A percentile compares a stretch with the other conserved stretches of the same genome.
Evolutionary conservation across 2,113 vertebrate genomes (phyloP).

Genomic region (Mesitornis unicolor): DNA sequence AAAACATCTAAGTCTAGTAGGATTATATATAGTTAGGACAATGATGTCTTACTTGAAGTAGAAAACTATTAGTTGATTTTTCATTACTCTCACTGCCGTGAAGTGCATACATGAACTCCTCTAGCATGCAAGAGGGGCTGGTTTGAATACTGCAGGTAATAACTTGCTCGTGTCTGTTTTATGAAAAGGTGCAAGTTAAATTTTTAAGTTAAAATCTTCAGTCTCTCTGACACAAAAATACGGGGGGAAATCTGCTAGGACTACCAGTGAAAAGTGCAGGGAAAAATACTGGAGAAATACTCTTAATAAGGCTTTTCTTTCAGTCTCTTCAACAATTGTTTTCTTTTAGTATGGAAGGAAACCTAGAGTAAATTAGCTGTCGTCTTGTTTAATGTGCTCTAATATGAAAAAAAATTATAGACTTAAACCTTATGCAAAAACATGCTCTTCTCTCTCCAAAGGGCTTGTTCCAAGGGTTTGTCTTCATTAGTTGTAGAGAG

Average conservation of each 20-base stretch:
- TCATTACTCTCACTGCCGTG: not conserved
- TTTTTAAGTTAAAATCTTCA: not conserved
- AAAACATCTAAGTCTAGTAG: not conserved
- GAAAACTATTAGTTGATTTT: not conserved
- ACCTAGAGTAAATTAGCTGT: not conserved
- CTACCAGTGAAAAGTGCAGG: not conserved
- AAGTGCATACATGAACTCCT: not conserved
- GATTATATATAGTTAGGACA: not conserved
- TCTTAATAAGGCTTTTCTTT: not conserved
- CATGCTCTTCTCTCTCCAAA: not conserved
- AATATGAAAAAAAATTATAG: not conserved
- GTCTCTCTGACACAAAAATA: not conserved
- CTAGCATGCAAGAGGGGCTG: not conserved
- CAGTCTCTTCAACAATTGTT: not conserved
- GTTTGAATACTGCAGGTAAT: not conserved
- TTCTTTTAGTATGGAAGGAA: not conserved
- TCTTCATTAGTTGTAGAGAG: slow-evolving; percentile 19
- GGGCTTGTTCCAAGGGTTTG: not conserved
- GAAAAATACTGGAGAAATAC: not conserved
- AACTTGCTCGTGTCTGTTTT: not conserved
- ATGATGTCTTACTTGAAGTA: not conserved
- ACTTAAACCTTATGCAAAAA: not conserved
- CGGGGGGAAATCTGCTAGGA: not conserved
- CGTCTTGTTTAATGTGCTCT: not conserved
- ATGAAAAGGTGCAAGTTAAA: not conserved